These are phyloP conservation scores for Corythoichthys intestinalis DNA, from an alignment of 2,113 vertebrate species.

Conservation along the genomic window DNA sequence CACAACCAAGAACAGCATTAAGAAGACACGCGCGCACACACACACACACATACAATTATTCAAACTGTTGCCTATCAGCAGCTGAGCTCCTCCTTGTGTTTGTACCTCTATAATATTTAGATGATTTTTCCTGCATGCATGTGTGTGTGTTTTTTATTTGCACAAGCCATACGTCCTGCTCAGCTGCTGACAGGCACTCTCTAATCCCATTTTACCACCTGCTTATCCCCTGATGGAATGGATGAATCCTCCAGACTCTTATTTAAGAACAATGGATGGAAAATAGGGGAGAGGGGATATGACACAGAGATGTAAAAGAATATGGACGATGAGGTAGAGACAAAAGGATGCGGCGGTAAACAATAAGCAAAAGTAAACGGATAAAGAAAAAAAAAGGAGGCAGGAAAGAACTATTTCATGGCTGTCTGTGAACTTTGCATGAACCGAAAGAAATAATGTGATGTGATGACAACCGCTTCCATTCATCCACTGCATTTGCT, in stretches of 20 bases:
- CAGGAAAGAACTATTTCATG: conserved; percentile 80
- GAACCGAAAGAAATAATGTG: conserved; percentile 98
- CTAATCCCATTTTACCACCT: conserved; percentile 62
- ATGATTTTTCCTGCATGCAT: conserved; percentile 15
- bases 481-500: conserved; percentile 99
- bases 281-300: conserved; percentile 23
- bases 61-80: not conserved
- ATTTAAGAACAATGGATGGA: conserved; percentile 74
- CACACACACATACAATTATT: not conserved
- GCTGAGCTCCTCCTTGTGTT: conserved; percentile 3
- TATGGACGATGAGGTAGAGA: not conserved
- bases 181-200: conserved; percentile 64
- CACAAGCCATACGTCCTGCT: conserved; percentile 44
- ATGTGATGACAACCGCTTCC: conserved; percentile 95
- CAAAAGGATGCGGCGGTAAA: conserved; percentile 19
- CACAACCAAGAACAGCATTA: not conserved
- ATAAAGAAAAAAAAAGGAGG: conserved; percentile 18
- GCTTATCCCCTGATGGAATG: conserved; percentile 63
- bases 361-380: conserved; percentile 17
- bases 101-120: conserved; percentile 9
- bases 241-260: conserved; percentile 65
- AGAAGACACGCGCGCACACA: not conserved
- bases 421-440: conserved; percentile 99
- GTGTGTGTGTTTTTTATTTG: conserved; percentile 33
- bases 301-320: conserved; percentile 11